Evolutionary conservation across 1,140 invertebrate genomes (phyloP), one percentile per base, ranked within the genome.

Genomic region (Stenopsyche tienmushanensis): DNA sequence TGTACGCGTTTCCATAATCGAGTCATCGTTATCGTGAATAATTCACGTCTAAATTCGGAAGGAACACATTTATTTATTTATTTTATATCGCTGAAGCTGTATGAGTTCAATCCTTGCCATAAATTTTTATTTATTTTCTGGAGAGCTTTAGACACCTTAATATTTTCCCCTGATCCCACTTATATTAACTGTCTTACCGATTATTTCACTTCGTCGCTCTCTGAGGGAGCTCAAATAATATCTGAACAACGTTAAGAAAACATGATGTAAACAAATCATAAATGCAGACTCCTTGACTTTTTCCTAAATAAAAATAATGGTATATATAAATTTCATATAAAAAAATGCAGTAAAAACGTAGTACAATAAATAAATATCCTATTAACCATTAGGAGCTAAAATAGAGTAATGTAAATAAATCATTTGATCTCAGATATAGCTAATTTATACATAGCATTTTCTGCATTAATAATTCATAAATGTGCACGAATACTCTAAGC

Each of bases 181-280:
- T 62, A 62, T 62, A 62, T 52, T 62, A 52, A 52, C 59, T 62
- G 59, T 62, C 59, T 62, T 52, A 5, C 8, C 59, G 49, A 62
- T 62, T 62, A 62, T 62, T 52, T 52, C 59, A 52, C 59, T 52
- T 41, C 18, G 49, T 34, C 59, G 59, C 45, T 52, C 34, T n/a
- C 45, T 24, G 34, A 50, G 59, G 18, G 47, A 39, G 29, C 45
- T 24, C 13, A 52, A 52, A 52, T 23, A 62, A 62, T 39, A 41
- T 44, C 44, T 34, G 23, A 13, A 21, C 1, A 49, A 7, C 47
- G 15, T 52, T 52, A 52, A 52, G 24, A 52, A 62, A 50, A 62
- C 39, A 49, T n/a, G 26, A 44, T 7, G 17, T 49, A 60, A 47
- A 44, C 41, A 59, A 44, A 57, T 41, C 24, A 42, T 21, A 55